Conservation (phyloP, 1,140 invertebrate genomes). For the Drosophila serrata region DNA sequence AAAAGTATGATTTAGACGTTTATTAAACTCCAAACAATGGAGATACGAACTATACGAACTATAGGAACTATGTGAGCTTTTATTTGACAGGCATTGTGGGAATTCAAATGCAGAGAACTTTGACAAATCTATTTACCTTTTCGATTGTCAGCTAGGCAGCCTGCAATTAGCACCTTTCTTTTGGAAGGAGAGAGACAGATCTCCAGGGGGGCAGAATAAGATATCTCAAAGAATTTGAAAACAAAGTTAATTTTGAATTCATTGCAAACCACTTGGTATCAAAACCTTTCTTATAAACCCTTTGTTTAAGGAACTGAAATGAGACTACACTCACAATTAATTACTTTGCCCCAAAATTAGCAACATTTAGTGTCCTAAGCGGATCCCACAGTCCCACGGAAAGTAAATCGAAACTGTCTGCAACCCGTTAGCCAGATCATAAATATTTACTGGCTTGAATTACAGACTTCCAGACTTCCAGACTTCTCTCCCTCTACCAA, state of each 20-base stretch:
- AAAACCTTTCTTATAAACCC: neutral
- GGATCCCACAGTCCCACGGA: neutral
- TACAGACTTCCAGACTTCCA: constrained; percentile 41
- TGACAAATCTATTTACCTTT: constrained; percentile 70
- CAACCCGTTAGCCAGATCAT: constrained; percentile 57
- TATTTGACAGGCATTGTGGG: constrained; percentile 53
- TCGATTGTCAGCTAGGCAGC: constrained; percentile 45
- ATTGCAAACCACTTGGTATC: no score
- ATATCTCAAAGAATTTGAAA: neutral
- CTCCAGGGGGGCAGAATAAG: neutral
- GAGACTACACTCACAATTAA: neutral
- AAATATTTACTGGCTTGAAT: constrained; percentile 50
- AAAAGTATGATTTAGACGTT: constrained; percentile 80
- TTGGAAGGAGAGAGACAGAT: no score
- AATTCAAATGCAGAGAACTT: constrained; percentile 72
- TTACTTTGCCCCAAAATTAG: constrained; percentile 10
- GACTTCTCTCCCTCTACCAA: neutral
- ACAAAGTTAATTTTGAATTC: neutral
- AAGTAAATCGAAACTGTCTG: constrained; percentile 44
- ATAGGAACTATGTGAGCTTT: constrained; percentile 36
- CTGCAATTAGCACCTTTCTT: constrained; percentile 64
- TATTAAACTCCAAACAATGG: constrained; percentile 78
- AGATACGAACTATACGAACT: neutral
- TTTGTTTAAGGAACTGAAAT: neutral
- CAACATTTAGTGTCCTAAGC: constrained; percentile 1